Percentiles rank a stretch among this genome's conserved stretches.
Evolutionary conservation across 2,113 vertebrate species (phyloP).

Genomic region (Oriolus oriolus): DNA sequence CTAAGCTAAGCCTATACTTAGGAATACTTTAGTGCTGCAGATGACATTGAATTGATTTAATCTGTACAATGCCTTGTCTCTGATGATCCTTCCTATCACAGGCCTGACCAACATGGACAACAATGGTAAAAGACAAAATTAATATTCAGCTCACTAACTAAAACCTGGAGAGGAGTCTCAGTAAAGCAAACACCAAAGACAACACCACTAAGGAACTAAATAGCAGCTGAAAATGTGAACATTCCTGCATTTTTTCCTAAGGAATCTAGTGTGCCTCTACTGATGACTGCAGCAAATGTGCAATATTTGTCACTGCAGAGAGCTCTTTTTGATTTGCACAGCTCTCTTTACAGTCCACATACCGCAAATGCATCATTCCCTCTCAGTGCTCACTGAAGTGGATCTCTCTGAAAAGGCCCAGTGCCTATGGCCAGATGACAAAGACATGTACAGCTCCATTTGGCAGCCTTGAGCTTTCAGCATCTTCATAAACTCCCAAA

Average conservation of each 20-base stretch:
- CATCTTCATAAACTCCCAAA: neutral
- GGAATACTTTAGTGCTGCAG: constrained; percentile 22
- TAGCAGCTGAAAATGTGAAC: neutral
- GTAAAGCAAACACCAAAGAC: neutral
- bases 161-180: neutral
- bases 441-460: neutral
- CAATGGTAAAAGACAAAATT: neutral
- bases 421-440: neutral
- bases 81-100: neutral
- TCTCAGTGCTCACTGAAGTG: neutral
- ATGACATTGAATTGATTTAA: constrained; percentile 27
- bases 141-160: neutral
- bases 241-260: neutral
- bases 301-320: neutral
- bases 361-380: neutral
- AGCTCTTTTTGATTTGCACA: neutral
- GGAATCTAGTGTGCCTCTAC: neutral
- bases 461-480: neutral
- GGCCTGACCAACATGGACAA: neutral
- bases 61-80: neutral
- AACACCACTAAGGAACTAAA: neutral
- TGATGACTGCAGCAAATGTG: neutral
- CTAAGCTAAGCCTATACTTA: constrained; percentile 27
- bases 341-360: neutral
- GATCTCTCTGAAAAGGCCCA: neutral